These are phyloP conservation scores for Tridacna gigas DNA, from an alignment of 2,888 invertebrate species.

Conservation along the genomic window DNA sequence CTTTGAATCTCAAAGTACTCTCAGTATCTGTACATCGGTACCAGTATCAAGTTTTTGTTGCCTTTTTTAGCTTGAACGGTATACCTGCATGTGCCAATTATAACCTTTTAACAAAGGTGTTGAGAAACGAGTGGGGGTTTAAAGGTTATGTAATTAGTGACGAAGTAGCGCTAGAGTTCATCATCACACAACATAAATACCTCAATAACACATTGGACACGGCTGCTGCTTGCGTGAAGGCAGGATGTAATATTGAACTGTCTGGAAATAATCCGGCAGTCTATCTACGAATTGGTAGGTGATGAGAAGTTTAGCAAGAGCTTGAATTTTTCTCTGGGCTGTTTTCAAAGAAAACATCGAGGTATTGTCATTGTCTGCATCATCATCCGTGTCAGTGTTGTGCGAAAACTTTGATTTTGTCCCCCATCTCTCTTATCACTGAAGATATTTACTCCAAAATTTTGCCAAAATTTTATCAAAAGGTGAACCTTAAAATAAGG, in stretches of 20 bases:
- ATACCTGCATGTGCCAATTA: conserved; percentile 82
- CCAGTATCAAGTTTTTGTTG: too few relatives aligned
- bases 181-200: conserved; percentile 74
- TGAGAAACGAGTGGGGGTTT: conserved; percentile 81
- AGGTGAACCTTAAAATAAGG: too few relatives aligned
- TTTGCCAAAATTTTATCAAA: too few relatives aligned
- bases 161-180: conserved; percentile 77
- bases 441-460: too few relatives aligned
- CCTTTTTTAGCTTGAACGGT: conserved; percentile 78
- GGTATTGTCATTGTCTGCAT: too few relatives aligned
- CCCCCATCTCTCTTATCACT: too few relatives aligned
- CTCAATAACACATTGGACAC: conserved; percentile 71
- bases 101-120: conserved; percentile 77
- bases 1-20: too few relatives aligned
- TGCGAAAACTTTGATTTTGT: too few relatives aligned
- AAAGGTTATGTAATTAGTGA: conserved; percentile 82
- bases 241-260: conserved; percentile 76
- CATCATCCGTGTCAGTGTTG: too few relatives aligned
- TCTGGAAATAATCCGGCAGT: conserved; percentile 56
- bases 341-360: too few relatives aligned
- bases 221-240: conserved; percentile 73
- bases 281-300: conserved; percentile 63
- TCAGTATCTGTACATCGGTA: too few relatives aligned
- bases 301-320: not conserved
- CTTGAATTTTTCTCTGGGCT: too few relatives aligned